Percentiles rank a stretch among this genome's conserved stretches.
Conservation (phyloP, 2,797 vertebrate genomes). For the Sebastiscus tertius region DNA sequence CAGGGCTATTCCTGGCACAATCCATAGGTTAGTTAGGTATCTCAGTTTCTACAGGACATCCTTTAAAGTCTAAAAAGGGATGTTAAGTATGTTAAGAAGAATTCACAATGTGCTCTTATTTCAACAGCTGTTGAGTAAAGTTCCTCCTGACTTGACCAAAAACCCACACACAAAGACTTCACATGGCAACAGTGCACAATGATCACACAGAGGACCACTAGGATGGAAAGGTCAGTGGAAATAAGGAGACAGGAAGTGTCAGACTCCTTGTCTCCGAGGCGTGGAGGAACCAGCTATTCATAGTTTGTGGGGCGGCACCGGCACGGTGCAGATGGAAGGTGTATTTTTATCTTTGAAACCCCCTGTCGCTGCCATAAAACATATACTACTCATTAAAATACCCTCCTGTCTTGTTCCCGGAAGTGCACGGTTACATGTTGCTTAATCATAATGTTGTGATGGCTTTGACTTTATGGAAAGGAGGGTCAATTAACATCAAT, state of each 20-base stretch:
- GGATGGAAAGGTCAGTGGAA: conserved; percentile 43
- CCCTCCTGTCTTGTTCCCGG: not conserved
- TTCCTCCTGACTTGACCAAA: conserved; percentile 1
- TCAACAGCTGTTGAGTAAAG: conserved; percentile 18
- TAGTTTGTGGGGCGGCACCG: conserved; percentile 64
- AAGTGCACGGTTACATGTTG: conserved; percentile 12
- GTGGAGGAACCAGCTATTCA: conserved; percentile 70
- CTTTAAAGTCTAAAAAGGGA: conserved; percentile 8
- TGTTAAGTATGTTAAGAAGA: not conserved
- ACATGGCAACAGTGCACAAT: not conserved
- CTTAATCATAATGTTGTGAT: conserved; percentile 1
- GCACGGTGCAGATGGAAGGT: conserved; percentile 42
- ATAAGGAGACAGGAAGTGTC: conserved; percentile 50
- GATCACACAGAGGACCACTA: not conserved
- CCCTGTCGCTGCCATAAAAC: conserved; percentile 53
- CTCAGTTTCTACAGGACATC: not conserved
- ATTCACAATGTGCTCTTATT: conserved; percentile 25
- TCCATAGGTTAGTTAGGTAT: not conserved
- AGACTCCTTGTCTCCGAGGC: conserved; percentile 63
- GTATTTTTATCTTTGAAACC: conserved; percentile 74
- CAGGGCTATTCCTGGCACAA: conserved; percentile 2
- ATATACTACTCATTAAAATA: conserved; percentile 58
- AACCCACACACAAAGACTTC: conserved; percentile 16
- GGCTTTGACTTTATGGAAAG: conserved; percentile 1
- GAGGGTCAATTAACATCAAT: not conserved